phyloP scores from a whole-genome alignment of 2,113 vertebrate genomes.

The Eptesicus fuscus region DNA sequence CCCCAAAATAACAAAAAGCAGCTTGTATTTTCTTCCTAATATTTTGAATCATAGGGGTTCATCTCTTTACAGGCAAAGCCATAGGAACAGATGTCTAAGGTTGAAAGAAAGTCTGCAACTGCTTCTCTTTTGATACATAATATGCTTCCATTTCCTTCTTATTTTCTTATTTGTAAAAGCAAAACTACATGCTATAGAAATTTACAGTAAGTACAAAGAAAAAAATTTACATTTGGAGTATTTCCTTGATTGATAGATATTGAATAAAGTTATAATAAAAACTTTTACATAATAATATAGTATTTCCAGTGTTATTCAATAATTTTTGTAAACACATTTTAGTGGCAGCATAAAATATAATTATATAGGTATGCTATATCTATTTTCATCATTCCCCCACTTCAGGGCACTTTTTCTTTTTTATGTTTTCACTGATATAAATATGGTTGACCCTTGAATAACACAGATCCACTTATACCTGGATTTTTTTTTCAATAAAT shows the following conservation, averaged over 20 bases:
- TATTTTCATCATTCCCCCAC: background rate
- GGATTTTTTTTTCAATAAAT: background rate
- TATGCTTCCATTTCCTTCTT: background rate
- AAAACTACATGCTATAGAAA: background rate
- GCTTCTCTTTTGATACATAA: background rate
- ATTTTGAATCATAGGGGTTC: background rate
- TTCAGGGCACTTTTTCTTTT: background rate
- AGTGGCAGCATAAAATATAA: background rate
- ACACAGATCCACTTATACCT: background rate
- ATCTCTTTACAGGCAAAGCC: background rate
- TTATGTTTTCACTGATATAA: background rate
- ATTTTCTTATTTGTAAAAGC: conserved; percentile 40
- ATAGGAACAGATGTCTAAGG: background rate
- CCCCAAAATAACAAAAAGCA: background rate
- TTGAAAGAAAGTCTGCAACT: background rate
- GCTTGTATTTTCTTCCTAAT: background rate
- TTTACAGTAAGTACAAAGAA: background rate
- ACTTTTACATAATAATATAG: background rate
- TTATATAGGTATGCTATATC: background rate
- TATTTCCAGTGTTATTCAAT: background rate
- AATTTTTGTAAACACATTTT: background rate
- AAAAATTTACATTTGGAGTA: background rate
- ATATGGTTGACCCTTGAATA: background rate
- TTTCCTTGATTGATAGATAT: background rate
- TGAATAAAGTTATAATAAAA: conserved; percentile 1